Evolutionary conservation across 2,113 vertebrate species (phyloP).

Genomic region (Perccottus glenii): DNA sequence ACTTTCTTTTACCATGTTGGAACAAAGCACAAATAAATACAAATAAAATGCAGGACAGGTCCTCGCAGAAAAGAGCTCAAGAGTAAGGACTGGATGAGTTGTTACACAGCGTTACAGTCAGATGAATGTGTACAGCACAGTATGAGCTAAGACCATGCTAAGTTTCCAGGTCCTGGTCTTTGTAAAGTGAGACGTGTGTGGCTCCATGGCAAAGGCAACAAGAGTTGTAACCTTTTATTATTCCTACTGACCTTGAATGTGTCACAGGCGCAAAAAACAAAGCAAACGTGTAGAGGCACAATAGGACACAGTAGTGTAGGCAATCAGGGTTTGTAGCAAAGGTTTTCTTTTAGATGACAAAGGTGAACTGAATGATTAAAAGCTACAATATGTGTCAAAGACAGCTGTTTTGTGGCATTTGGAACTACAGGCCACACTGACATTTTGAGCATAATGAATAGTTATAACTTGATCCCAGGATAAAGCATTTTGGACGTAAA

Average conservation of each 20-base stretch:
- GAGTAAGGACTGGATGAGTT: slow-evolving; percentile 32
- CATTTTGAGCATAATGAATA: not conserved
- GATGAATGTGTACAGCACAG: slow-evolving; percentile 26
- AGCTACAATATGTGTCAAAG: slow-evolving; percentile 31
- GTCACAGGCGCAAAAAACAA: slow-evolving; percentile 40
- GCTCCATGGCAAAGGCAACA: slow-evolving; percentile 71
- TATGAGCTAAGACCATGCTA: slow-evolving; percentile 62
- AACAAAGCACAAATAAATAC: slow-evolving; percentile 53
- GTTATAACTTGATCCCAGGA: not conserved
- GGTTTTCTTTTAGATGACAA: slow-evolving; percentile 13
- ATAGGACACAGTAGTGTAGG: slow-evolving; percentile 63
- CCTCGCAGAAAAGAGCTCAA: slow-evolving; percentile 34
- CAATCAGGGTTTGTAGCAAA: slow-evolving; percentile 51
- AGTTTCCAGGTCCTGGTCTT: slow-evolving; percentile 64
- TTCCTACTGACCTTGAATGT: slow-evolving; percentile 27
- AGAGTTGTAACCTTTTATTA: slow-evolving; percentile 31
- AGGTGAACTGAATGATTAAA: not conserved
- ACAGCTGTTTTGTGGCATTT: not conserved
- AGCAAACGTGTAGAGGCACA: slow-evolving; percentile 68
- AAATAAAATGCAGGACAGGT: slow-evolving; percentile 41
- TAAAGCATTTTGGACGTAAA: not conserved
- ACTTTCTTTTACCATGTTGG: slow-evolving; percentile 37
- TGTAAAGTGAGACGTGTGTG: slow-evolving; percentile 46
- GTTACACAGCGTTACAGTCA: slow-evolving; percentile 49
- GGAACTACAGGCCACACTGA: no score